Evolutionary conservation across 2,797 vertebrate species (phyloP), one percentile per base, ranked within the genome.

Genomic region (Aviceda leuphotes): DNA sequence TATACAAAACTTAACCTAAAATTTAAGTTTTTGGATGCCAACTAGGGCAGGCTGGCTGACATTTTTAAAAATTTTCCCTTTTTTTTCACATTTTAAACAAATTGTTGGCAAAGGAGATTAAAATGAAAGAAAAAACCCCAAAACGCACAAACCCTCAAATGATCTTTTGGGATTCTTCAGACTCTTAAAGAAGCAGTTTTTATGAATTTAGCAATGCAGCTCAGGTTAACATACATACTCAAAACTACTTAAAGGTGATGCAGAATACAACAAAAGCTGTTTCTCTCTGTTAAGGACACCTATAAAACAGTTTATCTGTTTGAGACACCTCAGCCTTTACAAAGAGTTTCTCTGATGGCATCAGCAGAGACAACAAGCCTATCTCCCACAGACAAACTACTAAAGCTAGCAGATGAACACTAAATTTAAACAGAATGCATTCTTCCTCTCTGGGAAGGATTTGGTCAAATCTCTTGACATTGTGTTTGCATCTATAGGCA

Each of bases 131-230:
- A 26, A 19, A 41, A 33, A 14, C 3, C 20, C 6, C 7, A 26
- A 46, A 35, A 35, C 35, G 8, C 35, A 35, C 35, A 35, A 46
- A 25, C 28, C 12, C 16, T 3, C 4, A 33, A 74, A 41, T 25
- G 1, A 43, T n/a, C 3, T 2, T 31, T 49, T 41, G 0, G 1
- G 3, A 28, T 62, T 70, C 14, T 62, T 66, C 24, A 67, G 18
- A 46, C 20, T 83, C 62, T 55, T 33, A 58, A 70, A 78, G 35
- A 43, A 79, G 6, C 3, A n/a, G 12, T 67, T 83, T 19, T 61
- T 22, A 59, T 24, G 2, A 83, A 52, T 59, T 76, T 30, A 71
- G 11, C 21, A 68, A 33, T 39, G 49, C 17, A 76, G 16, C 11
- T 25, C 30, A 71, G 28, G 19, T 44, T 68, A 52, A 79, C 31